phyloP scores from a whole-genome alignment of 2,888 invertebrate species.

The Sympetrum striolatum region DNA sequence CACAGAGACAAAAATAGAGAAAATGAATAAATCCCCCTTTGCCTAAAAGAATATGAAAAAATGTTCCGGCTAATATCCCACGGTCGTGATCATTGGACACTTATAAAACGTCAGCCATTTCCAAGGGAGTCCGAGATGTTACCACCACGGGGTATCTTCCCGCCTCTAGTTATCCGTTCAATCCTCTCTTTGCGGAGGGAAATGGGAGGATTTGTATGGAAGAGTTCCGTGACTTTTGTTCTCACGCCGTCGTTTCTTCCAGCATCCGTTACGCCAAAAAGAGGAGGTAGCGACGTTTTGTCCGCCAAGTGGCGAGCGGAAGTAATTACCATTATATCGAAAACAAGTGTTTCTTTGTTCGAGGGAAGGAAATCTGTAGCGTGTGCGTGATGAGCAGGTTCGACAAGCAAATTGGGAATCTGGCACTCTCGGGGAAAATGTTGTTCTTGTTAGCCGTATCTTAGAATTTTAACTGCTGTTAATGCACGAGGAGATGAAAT shows the following conservation, averaged over 20 bases:
- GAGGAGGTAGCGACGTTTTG: neutral
- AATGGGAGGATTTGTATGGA: neutral
- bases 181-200: neutral
- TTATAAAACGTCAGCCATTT: neutral
- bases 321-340: slow-evolving; percentile 19
- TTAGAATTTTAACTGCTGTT: neutral
- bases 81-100: neutral
- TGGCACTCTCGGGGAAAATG: neutral
- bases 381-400: neutral
- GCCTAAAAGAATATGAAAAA: neutral
- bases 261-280: slow-evolving; percentile 14
- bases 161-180: neutral
- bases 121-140: neutral
- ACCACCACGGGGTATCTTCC: neutral
- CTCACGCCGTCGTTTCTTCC: slow-evolving; percentile 25
- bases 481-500: too few species aligned
- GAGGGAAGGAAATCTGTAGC: neutral
- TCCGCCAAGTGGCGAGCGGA: neutral
- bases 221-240: neutral
- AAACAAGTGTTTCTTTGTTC: slow-evolving; percentile 13
- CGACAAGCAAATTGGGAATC: neutral
- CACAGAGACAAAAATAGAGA: neutral
- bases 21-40: neutral
- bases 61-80: neutral
- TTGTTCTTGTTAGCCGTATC: neutral